Evolutionary conservation across 1,140 invertebrate genomes (phyloP).

Genomic region (Latrodectus geometricus): DNA sequence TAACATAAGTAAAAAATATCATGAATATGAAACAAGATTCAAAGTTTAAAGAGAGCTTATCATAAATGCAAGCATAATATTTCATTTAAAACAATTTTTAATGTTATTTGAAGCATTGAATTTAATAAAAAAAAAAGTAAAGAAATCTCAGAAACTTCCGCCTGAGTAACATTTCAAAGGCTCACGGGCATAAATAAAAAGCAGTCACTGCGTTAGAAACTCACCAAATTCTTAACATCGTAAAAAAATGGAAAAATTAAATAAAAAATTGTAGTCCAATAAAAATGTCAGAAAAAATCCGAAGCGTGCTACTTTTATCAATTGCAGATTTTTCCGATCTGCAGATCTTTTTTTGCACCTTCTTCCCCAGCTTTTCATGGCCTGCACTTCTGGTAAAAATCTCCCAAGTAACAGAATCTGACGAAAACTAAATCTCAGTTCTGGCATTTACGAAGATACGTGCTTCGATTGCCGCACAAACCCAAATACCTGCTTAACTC

Average conservation of each 20-base stretch:
- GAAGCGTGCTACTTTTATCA: constrained; percentile 46
- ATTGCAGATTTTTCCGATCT: constrained; percentile 39
- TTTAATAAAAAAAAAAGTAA: too few species aligned
- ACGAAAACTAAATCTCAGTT: constrained; percentile 47
- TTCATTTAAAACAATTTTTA: too few species aligned
- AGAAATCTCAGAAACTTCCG: too few species aligned
- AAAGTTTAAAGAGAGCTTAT: too few species aligned
- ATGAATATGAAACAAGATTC: too few species aligned
- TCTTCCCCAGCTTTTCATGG: not conserved
- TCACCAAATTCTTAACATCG: too few species aligned
- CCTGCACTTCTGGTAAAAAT: not conserved
- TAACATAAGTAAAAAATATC: too few species aligned
- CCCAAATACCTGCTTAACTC: constrained; percentile 47
- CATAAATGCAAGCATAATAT: too few species aligned
- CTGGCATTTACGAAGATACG: constrained; percentile 33
- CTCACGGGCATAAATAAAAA: too few species aligned
- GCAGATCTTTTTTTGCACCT: not conserved
- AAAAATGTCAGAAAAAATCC: constrained; percentile 30
- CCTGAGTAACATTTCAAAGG: too few species aligned
- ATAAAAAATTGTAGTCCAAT: constrained; percentile 9
- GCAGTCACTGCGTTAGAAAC: too few species aligned
- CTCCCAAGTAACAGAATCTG: constrained; percentile 29
- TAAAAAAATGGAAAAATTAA: constrained; percentile 7
- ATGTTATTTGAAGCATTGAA: too few species aligned
- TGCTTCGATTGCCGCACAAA: constrained; percentile 24